These are phyloP conservation scores for Nasonia longicornis DNA, from an alignment of 1,140 invertebrate species.

Conservation along the genomic window DNA sequence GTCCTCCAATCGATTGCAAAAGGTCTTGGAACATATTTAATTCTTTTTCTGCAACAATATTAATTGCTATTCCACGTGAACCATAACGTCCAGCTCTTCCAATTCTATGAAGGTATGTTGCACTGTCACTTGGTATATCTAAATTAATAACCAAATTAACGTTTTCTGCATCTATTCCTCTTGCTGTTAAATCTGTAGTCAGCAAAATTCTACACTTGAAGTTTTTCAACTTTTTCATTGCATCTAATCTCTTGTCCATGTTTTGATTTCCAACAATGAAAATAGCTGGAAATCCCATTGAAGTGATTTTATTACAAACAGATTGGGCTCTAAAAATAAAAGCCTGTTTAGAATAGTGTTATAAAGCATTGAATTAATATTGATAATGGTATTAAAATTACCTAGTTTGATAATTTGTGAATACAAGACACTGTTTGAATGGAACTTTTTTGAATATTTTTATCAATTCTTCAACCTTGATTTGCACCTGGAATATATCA, in stretches of 20 bases:
- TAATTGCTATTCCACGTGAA: constrained; percentile 80
- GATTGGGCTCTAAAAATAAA: constrained; percentile 74
- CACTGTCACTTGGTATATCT: constrained; percentile 84
- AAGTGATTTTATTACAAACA: constrained; percentile 77
- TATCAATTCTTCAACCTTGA: constrained; percentile 79
- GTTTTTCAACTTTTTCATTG: constrained; percentile 81
- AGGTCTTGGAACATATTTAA: constrained; percentile 71
- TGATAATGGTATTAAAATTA: constrained; percentile 55
- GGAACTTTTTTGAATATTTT: constrained; percentile 78
- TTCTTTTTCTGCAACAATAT: constrained; percentile 74
- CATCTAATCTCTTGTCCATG: constrained; percentile 82
- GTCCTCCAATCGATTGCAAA: constrained; percentile 67
- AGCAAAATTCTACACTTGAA: constrained; percentile 87
- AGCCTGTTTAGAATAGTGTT: constrained; percentile 23
- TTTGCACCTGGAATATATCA: constrained; percentile 66
- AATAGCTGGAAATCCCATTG: constrained; percentile 77
- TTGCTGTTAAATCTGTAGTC: constrained; percentile 89
- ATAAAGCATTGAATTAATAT: constrained; percentile 28
- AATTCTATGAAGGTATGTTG: constrained; percentile 95
- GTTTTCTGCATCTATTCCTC: constrained; percentile 92
- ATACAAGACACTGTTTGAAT: constrained; percentile 93
- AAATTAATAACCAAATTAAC: constrained; percentile 95
- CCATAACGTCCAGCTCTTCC: constrained; percentile 94
- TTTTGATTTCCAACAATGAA: constrained; percentile 82
- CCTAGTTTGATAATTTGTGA: constrained; percentile 87